Percentiles rank a stretch among this genome's conserved stretches.
Evolutionary conservation across 2,113 vertebrate genomes (phyloP).

Genomic region (Dasypus novemcinctus): DNA sequence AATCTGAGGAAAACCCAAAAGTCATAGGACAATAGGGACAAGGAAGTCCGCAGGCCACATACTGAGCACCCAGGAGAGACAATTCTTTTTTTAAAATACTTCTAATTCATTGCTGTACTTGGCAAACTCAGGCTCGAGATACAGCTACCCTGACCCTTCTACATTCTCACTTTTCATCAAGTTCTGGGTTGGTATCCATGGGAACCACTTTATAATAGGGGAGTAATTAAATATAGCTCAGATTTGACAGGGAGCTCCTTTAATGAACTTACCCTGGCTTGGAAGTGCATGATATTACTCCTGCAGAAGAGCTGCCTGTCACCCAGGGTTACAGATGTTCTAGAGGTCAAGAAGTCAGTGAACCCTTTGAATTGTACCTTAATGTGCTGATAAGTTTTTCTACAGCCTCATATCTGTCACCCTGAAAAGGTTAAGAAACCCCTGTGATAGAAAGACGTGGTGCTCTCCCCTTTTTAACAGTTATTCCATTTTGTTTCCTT

Average conservation of each 20-base stretch:
- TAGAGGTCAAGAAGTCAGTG: not conserved
- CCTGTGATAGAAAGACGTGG: not conserved
- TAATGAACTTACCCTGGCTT: not conserved
- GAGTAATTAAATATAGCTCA: not conserved
- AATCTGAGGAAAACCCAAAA: not conserved
- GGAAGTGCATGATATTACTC: not conserved
- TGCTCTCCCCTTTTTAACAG: not conserved
- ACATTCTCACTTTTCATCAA: not conserved
- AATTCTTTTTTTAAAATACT: not conserved
- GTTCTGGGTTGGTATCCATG: not conserved
- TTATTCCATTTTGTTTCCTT: not conserved
- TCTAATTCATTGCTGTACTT: not conserved
- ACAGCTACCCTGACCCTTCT: not conserved
- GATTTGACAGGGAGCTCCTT: not conserved
- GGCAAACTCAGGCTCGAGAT: not conserved
- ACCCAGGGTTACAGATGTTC: not conserved
- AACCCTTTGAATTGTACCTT: not conserved
- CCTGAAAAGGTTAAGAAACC: not conserved
- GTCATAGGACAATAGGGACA: not conserved
- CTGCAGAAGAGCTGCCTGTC: not conserved
- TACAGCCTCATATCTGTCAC: not conserved
- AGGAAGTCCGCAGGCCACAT: not conserved
- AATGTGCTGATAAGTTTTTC: not conserved
- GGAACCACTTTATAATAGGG: not conserved
- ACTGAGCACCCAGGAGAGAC: not conserved